Percentiles rank a stretch among this genome's conserved stretches.
Evolutionary conservation across 2,888 invertebrate species (phyloP).

Genomic region (Drosophila paranaensis): DNA sequence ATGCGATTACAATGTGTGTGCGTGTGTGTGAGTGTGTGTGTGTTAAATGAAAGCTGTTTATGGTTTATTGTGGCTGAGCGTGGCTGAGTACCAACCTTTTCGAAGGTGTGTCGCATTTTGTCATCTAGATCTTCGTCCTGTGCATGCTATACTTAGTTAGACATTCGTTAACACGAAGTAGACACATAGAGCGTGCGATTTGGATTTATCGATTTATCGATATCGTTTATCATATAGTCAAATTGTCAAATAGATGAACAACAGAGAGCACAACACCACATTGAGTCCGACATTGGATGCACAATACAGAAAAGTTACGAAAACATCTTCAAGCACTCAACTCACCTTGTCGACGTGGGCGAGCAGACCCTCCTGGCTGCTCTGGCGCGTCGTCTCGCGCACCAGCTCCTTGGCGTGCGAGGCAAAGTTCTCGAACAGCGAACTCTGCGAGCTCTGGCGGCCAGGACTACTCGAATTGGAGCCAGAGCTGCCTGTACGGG

Average conservation of each 20-base stretch:
- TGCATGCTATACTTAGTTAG: constrained; percentile 73
- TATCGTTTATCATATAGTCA: constrained; percentile 1
- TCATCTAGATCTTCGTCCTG: constrained; percentile 85
- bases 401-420: constrained; percentile 95
- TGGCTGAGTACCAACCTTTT: constrained; percentile 88
- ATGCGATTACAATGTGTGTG: background rate
- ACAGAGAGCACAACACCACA: constrained; percentile 72
- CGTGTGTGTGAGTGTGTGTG: background rate
- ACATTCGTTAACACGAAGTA: constrained; percentile 48
- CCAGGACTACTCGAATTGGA: constrained; percentile 86
- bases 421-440: constrained; percentile 94
- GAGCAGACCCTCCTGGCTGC: constrained; percentile 94
- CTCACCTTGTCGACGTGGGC: constrained; percentile 96
- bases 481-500: constrained; percentile 88
- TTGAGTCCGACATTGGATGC: constrained; percentile 47
- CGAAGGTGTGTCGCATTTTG: constrained; percentile 89
- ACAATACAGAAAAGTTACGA: constrained; percentile 4
- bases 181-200: constrained; percentile 59
- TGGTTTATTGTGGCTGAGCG: constrained; percentile 12
- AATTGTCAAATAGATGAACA: constrained; percentile 20
- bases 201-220: constrained; percentile 15
- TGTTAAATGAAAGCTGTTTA: background rate
- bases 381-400: constrained; percentile 93
- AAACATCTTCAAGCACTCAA: background rate
- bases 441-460: constrained; percentile 93